Evolutionary conservation across 2,888 invertebrate species (phyloP), one percentile per base, ranked within the genome.

Genomic region (Zaprionus bogoriensis): DNA sequence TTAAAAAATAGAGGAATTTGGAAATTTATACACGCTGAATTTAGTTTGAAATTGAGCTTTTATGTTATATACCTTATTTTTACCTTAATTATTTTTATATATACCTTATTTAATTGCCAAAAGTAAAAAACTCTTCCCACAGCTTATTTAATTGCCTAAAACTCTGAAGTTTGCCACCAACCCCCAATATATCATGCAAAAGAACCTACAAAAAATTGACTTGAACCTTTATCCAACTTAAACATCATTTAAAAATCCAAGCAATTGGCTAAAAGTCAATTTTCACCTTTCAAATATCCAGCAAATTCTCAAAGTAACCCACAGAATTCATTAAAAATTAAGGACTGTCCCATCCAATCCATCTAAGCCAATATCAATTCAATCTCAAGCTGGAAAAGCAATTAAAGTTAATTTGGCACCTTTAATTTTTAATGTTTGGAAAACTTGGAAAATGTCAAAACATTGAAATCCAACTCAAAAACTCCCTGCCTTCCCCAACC

Each of bases 371-470:
- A n/a, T n/a, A n/a, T 68, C 60, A 68, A 53, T 39, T 14, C 47
- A 59, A 45, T 25, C 41, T 32, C 22, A 23, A 76, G 36, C 39
- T 44, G 12, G 22, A 47, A 72, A 65, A 64, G 39, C 81, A 77
- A 77, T 77, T 77, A 72, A 77, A 68, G 44, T 57, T 72, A 68
- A 77, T 80, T 76, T 70, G n/a, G 30, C 57, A 36, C 41, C 10
- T 55, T 76, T 10, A 67, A 76, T 76, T 66, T 70, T 73, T 67
- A 63, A 71, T 76, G 74, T 54, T 57, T 28, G 6, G 20, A 67
- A 63, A 68, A 47, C 70, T 58, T 61, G 41, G 60, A 74, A 74
- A 74, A 68, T 74, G 70, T 77, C 73, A 73, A 76, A 71, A 71
- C 50, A 65, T 14, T 39, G 23, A 23, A 28, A n/a, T n/a, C n/a